Percentiles rank a stretch among this genome's conserved stretches.
Evolutionary conservation across 1,140 invertebrate species (phyloP).

Genomic region (Melipona quadrifasciata): DNA sequence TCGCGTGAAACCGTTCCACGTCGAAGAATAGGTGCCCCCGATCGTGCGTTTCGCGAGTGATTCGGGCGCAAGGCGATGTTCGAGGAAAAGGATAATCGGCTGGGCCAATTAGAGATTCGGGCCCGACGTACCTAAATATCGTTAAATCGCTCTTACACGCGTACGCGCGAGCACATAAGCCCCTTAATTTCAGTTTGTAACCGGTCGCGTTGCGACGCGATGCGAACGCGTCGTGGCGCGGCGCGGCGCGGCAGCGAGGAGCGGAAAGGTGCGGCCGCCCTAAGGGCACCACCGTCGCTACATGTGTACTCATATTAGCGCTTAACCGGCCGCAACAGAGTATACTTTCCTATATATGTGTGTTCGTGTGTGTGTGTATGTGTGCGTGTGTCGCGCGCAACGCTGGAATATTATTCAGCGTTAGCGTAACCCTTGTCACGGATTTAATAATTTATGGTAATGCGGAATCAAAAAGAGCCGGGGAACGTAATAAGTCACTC

Average conservation of each 20-base stretch:
- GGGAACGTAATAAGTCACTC: constrained; percentile 16
- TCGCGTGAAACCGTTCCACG: neutral
- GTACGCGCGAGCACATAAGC: constrained; percentile 9
- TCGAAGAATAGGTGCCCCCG: neutral
- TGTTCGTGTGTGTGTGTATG: no score
- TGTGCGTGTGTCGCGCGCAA: neutral
- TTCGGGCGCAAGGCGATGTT: neutral
- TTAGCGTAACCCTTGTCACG: constrained; percentile 22
- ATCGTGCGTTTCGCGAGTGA: neutral
- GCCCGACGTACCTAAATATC: constrained; percentile 44
- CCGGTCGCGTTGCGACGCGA: constrained; percentile 30
- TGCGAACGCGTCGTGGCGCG: neutral
- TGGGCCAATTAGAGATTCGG: constrained; percentile 48
- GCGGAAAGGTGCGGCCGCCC: neutral
- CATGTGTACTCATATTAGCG: constrained; percentile 30
- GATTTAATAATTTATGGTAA: constrained; percentile 38
- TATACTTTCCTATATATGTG: no score
- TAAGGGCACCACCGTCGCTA: constrained; percentile 16
- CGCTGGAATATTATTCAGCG: constrained; percentile 45
- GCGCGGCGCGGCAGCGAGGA: neutral
- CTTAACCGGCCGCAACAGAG: constrained; percentile 3
- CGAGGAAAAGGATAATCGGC: neutral
- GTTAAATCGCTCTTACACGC: constrained; percentile 43
- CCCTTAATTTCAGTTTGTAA: constrained; percentile 52
- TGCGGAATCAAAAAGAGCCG: constrained; percentile 17